These are phyloP conservation scores for Reticulitermes speratus DNA, from an alignment of 1,140 invertebrate genomes.

Conservation along the genomic window DNA sequence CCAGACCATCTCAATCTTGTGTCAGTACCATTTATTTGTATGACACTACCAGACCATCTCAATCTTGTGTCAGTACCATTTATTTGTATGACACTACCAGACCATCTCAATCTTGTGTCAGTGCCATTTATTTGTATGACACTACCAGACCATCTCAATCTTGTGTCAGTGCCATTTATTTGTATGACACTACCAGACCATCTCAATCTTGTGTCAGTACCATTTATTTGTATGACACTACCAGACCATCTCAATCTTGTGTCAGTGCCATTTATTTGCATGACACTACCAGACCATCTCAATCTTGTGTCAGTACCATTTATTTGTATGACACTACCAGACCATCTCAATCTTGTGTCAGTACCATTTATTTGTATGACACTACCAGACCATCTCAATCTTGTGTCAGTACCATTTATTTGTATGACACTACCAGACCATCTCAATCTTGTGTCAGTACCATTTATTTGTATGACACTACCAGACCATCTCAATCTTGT, in stretches of 20 bases:
- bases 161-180: not conserved
- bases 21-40: not conserved
- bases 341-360: not conserved
- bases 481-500: not conserved
- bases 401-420: not conserved
- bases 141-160: not conserved
- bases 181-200: not conserved
- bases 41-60: not conserved
- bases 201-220: not conserved
- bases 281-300: not conserved
- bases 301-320: not conserved
- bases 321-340: not conserved
- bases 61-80: not conserved
- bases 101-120: not conserved
- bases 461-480: not conserved
- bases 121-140: not conserved
- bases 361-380: not conserved
- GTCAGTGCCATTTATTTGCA: not conserved
- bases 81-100: not conserved
- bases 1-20: not conserved
- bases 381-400: not conserved
- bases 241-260: not conserved
- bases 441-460: not conserved
- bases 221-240: not conserved
- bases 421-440: not conserved